Percentiles rank a stretch among this genome's conserved stretches.
Conservation (phyloP, 35 echinoderm and acorn worm species). For the Ophioderma brevispina region DNA sequence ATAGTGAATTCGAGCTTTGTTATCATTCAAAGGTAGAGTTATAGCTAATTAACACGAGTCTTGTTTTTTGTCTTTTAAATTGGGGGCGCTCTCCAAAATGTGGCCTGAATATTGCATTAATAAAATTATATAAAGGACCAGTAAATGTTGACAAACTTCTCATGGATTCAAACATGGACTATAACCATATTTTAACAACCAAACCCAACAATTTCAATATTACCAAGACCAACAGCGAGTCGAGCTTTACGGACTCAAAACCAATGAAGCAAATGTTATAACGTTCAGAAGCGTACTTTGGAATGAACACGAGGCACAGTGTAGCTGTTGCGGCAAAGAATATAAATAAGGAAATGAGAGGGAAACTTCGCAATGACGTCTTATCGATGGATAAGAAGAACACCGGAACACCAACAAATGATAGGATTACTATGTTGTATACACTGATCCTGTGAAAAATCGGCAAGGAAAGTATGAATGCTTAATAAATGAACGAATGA, state of each 20-base stretch:
- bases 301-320: neutral
- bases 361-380: neutral
- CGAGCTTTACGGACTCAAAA: neutral
- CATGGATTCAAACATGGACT: neutral
- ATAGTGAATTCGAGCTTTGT: no score
- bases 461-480: slow-evolving; percentile 74
- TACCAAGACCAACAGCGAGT: neutral
- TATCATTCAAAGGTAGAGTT: no score
- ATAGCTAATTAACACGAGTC: no score
- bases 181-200: neutral
- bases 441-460: slow-evolving; percentile 61
- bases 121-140: neutral
- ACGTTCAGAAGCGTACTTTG: no score
- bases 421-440: slow-evolving; percentile 8
- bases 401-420: slow-evolving; percentile 9
- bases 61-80: no score
- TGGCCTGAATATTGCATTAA: no score
- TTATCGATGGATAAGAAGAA: neutral
- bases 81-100: no score
- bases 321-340: neutral
- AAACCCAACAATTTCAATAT: neutral
- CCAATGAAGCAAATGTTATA: no score
- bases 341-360: neutral
- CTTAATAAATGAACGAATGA: slow-evolving; percentile 73
- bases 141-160: neutral